Evolutionary conservation across 2,113 vertebrate genomes (phyloP).

Genomic region (Carassius gibelio): DNA sequence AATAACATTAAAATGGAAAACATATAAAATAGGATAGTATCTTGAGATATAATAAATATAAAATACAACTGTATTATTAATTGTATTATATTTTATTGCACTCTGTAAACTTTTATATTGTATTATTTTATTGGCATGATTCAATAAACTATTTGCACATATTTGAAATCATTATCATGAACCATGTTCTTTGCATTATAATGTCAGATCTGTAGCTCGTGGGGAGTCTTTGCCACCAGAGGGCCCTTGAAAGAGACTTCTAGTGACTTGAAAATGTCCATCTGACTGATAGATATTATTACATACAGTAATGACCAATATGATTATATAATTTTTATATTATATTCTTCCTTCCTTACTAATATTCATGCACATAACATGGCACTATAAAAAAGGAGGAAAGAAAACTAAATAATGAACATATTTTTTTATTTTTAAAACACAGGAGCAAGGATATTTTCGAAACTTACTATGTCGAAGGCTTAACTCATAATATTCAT

Average conservation of each 20-base stretch:
- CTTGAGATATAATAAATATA: background rate
- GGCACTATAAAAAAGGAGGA: background rate
- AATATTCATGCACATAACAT: background rate
- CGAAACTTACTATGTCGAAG: background rate
- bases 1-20: background rate
- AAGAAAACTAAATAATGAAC: background rate
- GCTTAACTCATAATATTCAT: background rate
- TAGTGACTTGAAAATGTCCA: background rate
- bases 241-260: background rate
- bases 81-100: too few species aligned
- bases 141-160: background rate
- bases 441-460: background rate
- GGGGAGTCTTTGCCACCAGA: background rate
- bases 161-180: background rate
- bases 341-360: background rate
- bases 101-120: too few species aligned
- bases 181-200: background rate
- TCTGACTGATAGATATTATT: background rate
- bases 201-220: background rate
- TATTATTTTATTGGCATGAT: background rate
- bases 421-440: background rate
- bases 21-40: background rate
- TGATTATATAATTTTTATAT: background rate
- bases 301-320: background rate
- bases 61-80: background rate